These are phyloP conservation scores for Potamilus streckersoni DNA, from an alignment of 1,140 invertebrate genomes.

Conservation along the genomic window DNA sequence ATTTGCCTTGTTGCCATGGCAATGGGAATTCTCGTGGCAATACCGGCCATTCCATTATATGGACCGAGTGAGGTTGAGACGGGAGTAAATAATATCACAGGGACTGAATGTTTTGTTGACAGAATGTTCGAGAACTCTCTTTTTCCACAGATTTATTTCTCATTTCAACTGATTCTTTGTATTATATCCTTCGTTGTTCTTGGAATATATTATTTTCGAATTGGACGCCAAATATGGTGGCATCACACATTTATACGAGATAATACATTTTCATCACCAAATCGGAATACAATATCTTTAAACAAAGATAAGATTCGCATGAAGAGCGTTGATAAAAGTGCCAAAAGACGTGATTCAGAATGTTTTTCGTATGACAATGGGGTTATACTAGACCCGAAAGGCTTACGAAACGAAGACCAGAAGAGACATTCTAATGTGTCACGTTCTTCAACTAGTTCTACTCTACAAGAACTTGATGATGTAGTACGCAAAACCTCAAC, in stretches of 20 bases:
- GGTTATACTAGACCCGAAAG: too few relatives aligned
- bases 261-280: conserved; percentile 4
- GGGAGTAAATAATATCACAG: conserved; percentile 19
- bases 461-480: too few relatives aligned
- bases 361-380: too few relatives aligned
- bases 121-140: background rate
- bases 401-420: too few relatives aligned
- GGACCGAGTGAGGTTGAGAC: conserved; percentile 16
- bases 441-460: too few relatives aligned
- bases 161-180: conserved; percentile 16
- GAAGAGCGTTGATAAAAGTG: too few relatives aligned
- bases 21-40: conserved; percentile 9
- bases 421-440: too few relatives aligned
- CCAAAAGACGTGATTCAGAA: too few relatives aligned
- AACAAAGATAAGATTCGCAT: too few relatives aligned
- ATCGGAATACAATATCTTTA: too few relatives aligned
- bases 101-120: conserved; percentile 25
- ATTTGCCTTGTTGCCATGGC: conserved; percentile 17
- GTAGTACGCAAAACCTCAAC: too few relatives aligned
- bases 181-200: conserved; percentile 15
- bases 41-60: conserved; percentile 19
- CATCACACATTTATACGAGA: conserved; percentile 25
- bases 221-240: conserved; percentile 8
- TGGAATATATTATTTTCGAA: conserved; percentile 18
- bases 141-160: conserved; percentile 19